Conservation (phyloP, 1,140 invertebrate species). For the Drepana arcuata region DNA sequence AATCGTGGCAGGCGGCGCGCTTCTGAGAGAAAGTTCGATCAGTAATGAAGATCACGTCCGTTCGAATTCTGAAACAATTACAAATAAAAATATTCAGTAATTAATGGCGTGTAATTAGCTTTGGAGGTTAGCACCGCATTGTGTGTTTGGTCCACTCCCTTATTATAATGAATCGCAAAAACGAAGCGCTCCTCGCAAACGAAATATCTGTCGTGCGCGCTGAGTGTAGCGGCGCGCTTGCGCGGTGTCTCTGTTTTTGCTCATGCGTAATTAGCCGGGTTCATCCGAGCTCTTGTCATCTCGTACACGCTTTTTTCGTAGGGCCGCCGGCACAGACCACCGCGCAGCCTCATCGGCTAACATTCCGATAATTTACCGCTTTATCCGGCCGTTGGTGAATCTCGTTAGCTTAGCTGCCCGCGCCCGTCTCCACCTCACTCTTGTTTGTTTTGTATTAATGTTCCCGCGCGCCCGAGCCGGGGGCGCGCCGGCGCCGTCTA, state of each 20-base stretch:
- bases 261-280: slow-evolving; percentile 39
- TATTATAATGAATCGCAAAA: slow-evolving; percentile 31
- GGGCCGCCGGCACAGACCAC: slow-evolving; percentile 44
- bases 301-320: slow-evolving; percentile 54
- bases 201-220: slow-evolving; percentile 29
- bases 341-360: slow-evolving; percentile 35
- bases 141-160: slow-evolving; percentile 24
- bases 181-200: slow-evolving; percentile 21
- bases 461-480: slow-evolving; percentile 50
- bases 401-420: slow-evolving; percentile 62
- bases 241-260: slow-evolving; percentile 35
- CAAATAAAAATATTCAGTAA: slow-evolving; percentile 37
- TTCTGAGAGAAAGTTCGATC: slow-evolving; percentile 25
- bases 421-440: slow-evolving; percentile 59
- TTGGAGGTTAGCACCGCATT: slow-evolving; percentile 20
- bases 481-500: slow-evolving; percentile 56
- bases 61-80: slow-evolving; percentile 15
- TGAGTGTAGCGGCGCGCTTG: slow-evolving; percentile 25
- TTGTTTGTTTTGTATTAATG: slow-evolving; percentile 71
- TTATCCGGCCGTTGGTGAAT: slow-evolving; percentile 64
- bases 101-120: slow-evolving; percentile 40
- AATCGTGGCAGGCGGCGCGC: background rate
- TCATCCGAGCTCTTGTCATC: slow-evolving; percentile 58
- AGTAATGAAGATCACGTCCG: slow-evolving; percentile 24
- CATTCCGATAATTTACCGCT: slow-evolving; percentile 69